Evolutionary conservation across 2,888 invertebrate species (phyloP), one percentile per base, ranked within the genome.

Genomic region (Tyria jacobaeae): DNA sequence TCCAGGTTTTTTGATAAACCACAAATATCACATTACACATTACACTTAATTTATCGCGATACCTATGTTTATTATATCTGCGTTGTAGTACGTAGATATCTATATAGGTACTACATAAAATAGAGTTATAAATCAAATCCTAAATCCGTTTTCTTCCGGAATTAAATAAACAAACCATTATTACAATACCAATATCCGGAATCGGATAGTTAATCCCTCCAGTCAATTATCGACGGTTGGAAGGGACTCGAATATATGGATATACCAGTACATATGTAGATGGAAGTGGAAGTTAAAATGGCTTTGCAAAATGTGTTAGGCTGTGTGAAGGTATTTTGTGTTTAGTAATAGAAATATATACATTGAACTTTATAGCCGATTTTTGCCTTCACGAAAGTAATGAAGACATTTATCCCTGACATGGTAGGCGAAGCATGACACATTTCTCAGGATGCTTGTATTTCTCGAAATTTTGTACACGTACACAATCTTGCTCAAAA

Each of bases 181-280:
- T 73, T 67, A 62, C 53, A 57, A 60, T 59, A 17, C 60, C 56
- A 72, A 75, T 78, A 78, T 77, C 71, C 71, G 67, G 72, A 60
- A 69, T 66, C 55, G 51, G 60, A 52, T 66, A 65, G 69, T 68
- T 78, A 80, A 81, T 81, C 80, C 77, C 62, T 66, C 60, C 70
- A 78, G 76, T 81, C 84, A 82, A 83, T 82, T 81, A 81, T 71
- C 70, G 67, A 66, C 52, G 61, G 63, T 62, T 48, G 48, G 31
- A 27, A 49, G n/a, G 37, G 41, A 37, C 54, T 15, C 54, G 5
- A 1, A 34, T n/a, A n/a, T n/a, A n/a, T 39, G 60, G 54, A 49
- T 37, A 25, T 14, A n/a, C n/a, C n/a, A n/a, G n/a, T n/a, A n/a
- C n/a, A n/a, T n/a, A n/a, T n/a, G n/a, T n/a, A 37, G 10, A 21